These are phyloP conservation scores for Bombus superbus DNA, from an alignment of 1,140 invertebrate genomes.

Conservation along the genomic window DNA sequence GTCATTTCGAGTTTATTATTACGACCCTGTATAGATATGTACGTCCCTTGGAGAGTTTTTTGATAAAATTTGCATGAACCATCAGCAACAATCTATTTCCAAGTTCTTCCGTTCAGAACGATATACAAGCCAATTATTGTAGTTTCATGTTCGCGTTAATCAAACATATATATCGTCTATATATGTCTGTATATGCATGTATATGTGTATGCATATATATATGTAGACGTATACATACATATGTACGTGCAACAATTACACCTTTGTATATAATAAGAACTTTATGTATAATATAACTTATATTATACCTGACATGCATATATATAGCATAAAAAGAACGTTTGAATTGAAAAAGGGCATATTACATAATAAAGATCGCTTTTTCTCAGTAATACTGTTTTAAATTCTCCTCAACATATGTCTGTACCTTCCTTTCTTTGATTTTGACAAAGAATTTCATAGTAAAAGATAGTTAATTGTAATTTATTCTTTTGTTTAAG, in stretches of 20 bases:
- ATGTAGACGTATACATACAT: not conserved
- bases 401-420: not conserved
- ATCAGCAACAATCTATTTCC: slow-evolving; percentile 35
- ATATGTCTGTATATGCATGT: not conserved
- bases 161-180: not conserved
- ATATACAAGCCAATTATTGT: slow-evolving; percentile 33
- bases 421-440: not conserved
- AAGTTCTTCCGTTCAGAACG: slow-evolving; percentile 44
- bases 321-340: not conserved
- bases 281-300: not conserved
- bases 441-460: not conserved
- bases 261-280: slow-evolving; percentile 45
- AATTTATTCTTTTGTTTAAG: not conserved
- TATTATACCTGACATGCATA: not conserved
- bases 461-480: not conserved
- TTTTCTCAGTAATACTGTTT: not conserved
- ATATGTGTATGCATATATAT: not conserved
- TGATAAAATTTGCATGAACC: slow-evolving; percentile 45
- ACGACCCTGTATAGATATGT: not conserved
- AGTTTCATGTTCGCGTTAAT: slow-evolving; percentile 34
- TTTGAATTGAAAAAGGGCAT: not conserved
- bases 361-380: slow-evolving; percentile 1
- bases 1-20: slow-evolving; percentile 42
- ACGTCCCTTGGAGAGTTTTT: not conserved
- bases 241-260: slow-evolving; percentile 15